Conservation (phyloP, 2,797 vertebrate species). For the Salarias fasciatus region DNA sequence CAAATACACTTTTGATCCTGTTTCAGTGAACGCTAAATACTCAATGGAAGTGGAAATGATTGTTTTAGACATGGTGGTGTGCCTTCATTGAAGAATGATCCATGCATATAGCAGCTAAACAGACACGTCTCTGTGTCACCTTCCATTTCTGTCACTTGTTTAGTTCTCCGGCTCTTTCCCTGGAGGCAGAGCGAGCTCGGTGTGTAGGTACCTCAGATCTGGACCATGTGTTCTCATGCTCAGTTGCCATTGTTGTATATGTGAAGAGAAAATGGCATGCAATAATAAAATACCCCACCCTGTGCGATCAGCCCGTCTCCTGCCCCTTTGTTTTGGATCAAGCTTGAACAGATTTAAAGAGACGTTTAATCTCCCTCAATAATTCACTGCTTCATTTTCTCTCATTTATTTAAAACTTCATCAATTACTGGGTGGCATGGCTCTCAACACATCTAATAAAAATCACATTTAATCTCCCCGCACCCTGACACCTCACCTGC, state of each 20-base stretch:
- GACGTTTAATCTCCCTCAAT: slow-evolving; percentile 25
- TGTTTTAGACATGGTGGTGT: slow-evolving; percentile 27
- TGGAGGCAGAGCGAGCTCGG: slow-evolving; percentile 20
- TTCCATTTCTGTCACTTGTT: neutral
- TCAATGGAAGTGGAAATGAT: slow-evolving; percentile 10
- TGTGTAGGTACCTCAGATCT: slow-evolving; percentile 29
- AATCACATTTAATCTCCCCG: slow-evolving; percentile 55
- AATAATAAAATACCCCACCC: slow-evolving; percentile 80
- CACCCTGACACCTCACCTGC: slow-evolving; percentile 57
- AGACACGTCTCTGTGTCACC: neutral
- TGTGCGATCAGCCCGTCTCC: slow-evolving; percentile 58
- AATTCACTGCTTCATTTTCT: neutral
- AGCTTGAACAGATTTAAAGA: slow-evolving; percentile 8
- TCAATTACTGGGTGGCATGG: slow-evolving; percentile 23
- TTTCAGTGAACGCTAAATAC: slow-evolving; percentile 4
- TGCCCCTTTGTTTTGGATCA: slow-evolving; percentile 45
- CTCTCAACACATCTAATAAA: slow-evolving; percentile 50
- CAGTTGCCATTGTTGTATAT: slow-evolving; percentile 28
- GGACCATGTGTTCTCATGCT: slow-evolving; percentile 33
- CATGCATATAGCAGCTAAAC: slow-evolving; percentile 21
- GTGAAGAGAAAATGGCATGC: slow-evolving; percentile 66
- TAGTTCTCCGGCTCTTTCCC: slow-evolving; percentile 5
- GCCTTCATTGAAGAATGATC: slow-evolving; percentile 24
- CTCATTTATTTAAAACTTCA: neutral
- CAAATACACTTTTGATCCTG: slow-evolving; percentile 25